Evolutionary conservation across 2,888 invertebrate genomes (phyloP).

Genomic region (Sepiola atlantica): DNA sequence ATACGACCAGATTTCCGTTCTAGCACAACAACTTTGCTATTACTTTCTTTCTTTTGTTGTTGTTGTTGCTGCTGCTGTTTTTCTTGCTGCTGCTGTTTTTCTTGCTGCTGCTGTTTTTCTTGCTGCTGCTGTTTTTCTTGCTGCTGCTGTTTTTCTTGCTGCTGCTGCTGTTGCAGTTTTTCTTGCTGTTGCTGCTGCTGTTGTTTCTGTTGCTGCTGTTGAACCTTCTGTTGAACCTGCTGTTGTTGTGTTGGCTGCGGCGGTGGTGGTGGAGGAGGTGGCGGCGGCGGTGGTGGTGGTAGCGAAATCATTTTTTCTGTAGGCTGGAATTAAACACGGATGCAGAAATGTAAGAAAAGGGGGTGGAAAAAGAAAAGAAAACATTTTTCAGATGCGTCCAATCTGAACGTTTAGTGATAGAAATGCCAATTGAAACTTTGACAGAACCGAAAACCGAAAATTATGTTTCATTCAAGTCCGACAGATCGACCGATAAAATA

Average conservation of each 20-base stretch:
- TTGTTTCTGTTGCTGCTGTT: background rate
- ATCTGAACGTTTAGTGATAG: background rate
- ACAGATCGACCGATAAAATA: no score
- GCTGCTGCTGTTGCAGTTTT: no score
- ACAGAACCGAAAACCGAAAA: background rate
- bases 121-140: no score
- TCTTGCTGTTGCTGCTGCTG: background rate
- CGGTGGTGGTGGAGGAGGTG: background rate
- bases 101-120: background rate
- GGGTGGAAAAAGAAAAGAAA: background rate
- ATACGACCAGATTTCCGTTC: conserved; percentile 85
- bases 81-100: background rate
- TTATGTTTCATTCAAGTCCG: no score
- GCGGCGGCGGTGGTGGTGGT: background rate
- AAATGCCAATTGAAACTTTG: background rate
- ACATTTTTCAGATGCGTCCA: no score
- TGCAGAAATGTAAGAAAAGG: background rate
- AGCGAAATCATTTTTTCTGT: background rate
- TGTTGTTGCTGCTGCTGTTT: background rate
- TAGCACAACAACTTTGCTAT: conserved; percentile 82
- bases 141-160: background rate
- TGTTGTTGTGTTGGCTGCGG: background rate
- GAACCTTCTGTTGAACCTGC: background rate
- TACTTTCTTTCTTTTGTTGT: background rate
- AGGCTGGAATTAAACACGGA: background rate